These are phyloP conservation scores for Mimumesa dahlbomi DNA, from an alignment of 2,888 invertebrate species.

Conservation along the genomic window DNA sequence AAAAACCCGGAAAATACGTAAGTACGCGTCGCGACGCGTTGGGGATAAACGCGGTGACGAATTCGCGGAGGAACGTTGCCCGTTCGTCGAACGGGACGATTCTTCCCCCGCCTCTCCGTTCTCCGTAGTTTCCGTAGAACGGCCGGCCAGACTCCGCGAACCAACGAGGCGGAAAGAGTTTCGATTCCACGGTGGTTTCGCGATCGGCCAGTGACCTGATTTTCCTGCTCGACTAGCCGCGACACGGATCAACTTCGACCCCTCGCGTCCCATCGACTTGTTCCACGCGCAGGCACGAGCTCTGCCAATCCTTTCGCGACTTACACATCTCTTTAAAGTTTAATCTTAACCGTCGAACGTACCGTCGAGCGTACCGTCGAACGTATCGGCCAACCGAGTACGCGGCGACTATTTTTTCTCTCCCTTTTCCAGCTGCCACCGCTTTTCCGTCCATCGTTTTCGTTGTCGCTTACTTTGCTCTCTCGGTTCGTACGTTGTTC, in stretches of 20 bases:
- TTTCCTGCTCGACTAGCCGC: slow-evolving; percentile 63
- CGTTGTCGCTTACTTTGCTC: too few species aligned
- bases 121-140: not conserved
- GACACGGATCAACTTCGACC: slow-evolving; percentile 58
- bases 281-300: too few species aligned
- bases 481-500: too few species aligned
- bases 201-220: slow-evolving; percentile 73
- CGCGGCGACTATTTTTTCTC: not conserved
- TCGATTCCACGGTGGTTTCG: slow-evolving; percentile 51
- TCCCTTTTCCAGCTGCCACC: too few species aligned
- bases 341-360: not conserved
- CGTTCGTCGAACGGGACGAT: not conserved
- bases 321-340: not conserved
- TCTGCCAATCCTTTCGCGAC: too few species aligned
- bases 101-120: not conserved
- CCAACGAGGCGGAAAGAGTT: slow-evolving; percentile 61
- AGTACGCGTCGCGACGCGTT: too few species aligned
- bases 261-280: slow-evolving; percentile 24
- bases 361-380: too few species aligned
- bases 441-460: too few species aligned
- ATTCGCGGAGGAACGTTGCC: not conserved
- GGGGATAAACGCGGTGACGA: too few species aligned
- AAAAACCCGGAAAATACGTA: too few species aligned
- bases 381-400: not conserved
- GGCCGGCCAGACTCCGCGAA: slow-evolving; percentile 42